Evolutionary conservation across 2,888 invertebrate genomes (phyloP).

Genomic region (Tanytarsus gracilentus): DNA sequence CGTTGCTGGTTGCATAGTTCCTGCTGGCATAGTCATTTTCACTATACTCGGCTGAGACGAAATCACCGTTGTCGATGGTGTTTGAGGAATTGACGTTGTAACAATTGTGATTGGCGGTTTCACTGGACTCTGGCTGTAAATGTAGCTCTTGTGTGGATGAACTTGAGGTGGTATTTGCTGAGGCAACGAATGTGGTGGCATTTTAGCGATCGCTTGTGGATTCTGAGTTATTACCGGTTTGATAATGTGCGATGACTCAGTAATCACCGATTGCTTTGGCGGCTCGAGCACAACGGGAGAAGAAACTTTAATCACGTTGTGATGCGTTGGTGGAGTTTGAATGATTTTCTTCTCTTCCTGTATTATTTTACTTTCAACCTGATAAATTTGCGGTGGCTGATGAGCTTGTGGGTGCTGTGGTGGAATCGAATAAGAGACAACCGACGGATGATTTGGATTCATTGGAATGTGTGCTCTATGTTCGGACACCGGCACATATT

Average conservation of each 20-base stretch:
- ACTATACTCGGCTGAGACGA: constrained; percentile 15
- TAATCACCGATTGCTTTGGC: neutral
- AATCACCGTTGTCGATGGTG: constrained; percentile 14
- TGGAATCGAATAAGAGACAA: constrained; percentile 29
- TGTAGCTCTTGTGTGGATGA: constrained; percentile 11
- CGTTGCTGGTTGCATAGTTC: constrained; percentile 16
- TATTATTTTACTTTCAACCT: neutral
- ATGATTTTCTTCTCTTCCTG: neutral
- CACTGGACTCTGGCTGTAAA: neutral
- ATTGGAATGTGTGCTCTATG: neutral
- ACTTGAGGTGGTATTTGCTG: no score
- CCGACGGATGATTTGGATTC: constrained; percentile 23
- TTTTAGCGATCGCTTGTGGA: constrained; percentile 2
- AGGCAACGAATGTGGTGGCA: no score
- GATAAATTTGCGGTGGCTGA: neutral
- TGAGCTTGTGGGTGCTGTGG: constrained; percentile 21
- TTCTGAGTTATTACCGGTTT: constrained; percentile 23
- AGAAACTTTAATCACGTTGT: neutral
- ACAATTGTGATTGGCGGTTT: neutral
- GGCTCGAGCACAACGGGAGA: constrained; percentile 16
- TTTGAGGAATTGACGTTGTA: neutral
- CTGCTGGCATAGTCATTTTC: constrained; percentile 1
- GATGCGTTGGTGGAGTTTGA: neutral
- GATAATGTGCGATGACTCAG: neutral
- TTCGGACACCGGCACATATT: constrained; percentile 50